A percentile compares a stretch with the other conserved stretches of the same genome.
phyloP scores from a whole-genome alignment of 1,140 invertebrate genomes.

The Drosophila jambulina region DNA sequence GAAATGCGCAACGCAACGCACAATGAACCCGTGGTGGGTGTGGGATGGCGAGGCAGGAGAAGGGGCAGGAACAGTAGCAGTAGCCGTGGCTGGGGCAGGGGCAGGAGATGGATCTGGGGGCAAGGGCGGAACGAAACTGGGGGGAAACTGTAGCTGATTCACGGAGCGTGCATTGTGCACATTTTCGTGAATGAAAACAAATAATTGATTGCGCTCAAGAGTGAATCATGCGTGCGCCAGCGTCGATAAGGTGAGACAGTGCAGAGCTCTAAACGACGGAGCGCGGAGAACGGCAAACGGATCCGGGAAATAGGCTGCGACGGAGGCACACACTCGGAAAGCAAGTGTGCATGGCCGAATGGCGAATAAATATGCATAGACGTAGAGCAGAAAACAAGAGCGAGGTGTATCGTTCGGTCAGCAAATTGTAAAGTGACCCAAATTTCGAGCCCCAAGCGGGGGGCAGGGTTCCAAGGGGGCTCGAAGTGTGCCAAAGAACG shows the following conservation, averaged over 20 bases:
- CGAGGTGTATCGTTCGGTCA: conserved; percentile 70
- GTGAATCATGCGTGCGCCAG: conserved; percentile 71
- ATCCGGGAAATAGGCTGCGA: conserved; percentile 64
- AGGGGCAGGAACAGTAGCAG: background rate
- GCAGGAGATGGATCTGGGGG: conserved; percentile 3
- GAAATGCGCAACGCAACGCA: conserved; percentile 76
- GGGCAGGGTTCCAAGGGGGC: conserved; percentile 17
- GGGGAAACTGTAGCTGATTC: conserved; percentile 45
- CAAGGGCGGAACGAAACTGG: background rate
- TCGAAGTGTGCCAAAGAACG: conserved; percentile 76
- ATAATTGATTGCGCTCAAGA: conserved; percentile 71
- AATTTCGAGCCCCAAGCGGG: conserved; percentile 56
- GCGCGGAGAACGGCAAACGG: conserved; percentile 5
- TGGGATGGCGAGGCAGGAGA: conserved; percentile 7
- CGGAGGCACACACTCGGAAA: conserved; percentile 44
- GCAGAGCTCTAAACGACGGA: conserved; percentile 5
- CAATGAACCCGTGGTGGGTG: conserved; percentile 67
- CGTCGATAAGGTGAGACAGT: conserved; percentile 55
- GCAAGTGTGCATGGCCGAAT: conserved; percentile 63
- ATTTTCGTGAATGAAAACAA: conserved; percentile 77
- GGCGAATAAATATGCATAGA: conserved; percentile 65
- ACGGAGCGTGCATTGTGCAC: conserved; percentile 65
- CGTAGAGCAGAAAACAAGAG: conserved; percentile 53
- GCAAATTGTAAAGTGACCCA: conserved; percentile 82
- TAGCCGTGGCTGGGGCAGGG: background rate